Evolutionary conservation across 1,140 invertebrate species (phyloP).

Genomic region (Micrasema minimum): DNA sequence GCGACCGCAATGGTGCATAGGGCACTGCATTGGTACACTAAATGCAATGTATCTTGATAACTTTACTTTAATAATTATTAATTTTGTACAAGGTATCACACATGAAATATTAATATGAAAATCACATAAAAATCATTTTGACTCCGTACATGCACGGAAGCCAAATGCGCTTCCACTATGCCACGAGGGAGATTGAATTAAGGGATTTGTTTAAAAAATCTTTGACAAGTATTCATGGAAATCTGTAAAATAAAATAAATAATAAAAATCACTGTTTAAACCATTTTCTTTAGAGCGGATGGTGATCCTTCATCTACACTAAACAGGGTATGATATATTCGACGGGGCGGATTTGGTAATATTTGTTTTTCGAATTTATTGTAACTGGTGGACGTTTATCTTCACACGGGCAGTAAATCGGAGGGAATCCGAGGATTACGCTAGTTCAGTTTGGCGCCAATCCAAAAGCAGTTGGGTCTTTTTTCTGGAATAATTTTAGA

Average conservation of each 20-base stretch:
- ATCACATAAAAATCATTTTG: no score
- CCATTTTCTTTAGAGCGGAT: not conserved
- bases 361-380: slow-evolving; percentile 52
- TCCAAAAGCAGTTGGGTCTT: slow-evolving; percentile 35
- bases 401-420: slow-evolving; percentile 50
- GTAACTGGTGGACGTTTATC: slow-evolving; percentile 41
- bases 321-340: slow-evolving; percentile 37
- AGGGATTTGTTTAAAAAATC: no score
- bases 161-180: no score
- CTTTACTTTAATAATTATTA: no score
- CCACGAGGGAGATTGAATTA: no score
- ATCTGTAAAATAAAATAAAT: slow-evolving; percentile 4
- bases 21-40: no score
- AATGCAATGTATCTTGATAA: no score
- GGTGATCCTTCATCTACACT: slow-evolving; percentile 12
- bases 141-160: no score
- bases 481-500: slow-evolving; percentile 41
- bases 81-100: no score
- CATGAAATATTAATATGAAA: no score
- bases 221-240: no score
- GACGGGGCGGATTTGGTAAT: slow-evolving; percentile 43
- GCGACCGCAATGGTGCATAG: no score
- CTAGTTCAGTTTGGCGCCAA: slow-evolving; percentile 44
- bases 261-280: not conserved
- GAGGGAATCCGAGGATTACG: slow-evolving; percentile 51